These are phyloP conservation scores for Myiotriccus ornatus DNA, from an alignment of 2,797 vertebrate species.

Conservation along the genomic window DNA sequence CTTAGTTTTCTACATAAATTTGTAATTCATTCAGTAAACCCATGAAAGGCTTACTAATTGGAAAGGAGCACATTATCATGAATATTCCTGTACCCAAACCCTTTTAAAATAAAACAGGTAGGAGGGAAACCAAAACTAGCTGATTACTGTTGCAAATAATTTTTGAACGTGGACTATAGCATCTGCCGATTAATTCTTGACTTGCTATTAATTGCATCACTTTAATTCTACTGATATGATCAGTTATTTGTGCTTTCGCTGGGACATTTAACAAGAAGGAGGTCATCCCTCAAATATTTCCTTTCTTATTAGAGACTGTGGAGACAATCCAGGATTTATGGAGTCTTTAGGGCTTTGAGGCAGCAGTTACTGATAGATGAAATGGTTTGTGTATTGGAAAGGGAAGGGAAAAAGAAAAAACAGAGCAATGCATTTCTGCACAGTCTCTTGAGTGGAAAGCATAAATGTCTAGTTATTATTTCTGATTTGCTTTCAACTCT, in stretches of 20 bases:
- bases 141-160: background rate
- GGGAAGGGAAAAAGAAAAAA: background rate
- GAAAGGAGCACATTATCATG: background rate
- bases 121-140: background rate
- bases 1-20: background rate
- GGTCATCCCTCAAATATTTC: background rate
- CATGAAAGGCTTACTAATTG: background rate
- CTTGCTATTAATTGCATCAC: background rate
- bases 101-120: background rate
- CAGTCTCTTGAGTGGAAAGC: background rate
- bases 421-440: background rate
- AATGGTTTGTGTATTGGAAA: conserved; percentile 19
- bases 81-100: background rate
- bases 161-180: background rate
- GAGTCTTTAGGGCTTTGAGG: background rate
- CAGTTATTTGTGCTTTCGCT: background rate
- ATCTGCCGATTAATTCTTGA: background rate
- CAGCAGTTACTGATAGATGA: background rate
- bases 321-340: conserved; percentile 24
- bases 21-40: background rate
- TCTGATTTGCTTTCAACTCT: conserved; percentile 33
- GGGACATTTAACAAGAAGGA: background rate
- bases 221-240: background rate
- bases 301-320: background rate
- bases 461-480: conserved; percentile 24